Percentiles rank a stretch among this genome's conserved stretches.
Conservation (phyloP, 2,888 invertebrate species). For the Penaeus monodon region DNA sequence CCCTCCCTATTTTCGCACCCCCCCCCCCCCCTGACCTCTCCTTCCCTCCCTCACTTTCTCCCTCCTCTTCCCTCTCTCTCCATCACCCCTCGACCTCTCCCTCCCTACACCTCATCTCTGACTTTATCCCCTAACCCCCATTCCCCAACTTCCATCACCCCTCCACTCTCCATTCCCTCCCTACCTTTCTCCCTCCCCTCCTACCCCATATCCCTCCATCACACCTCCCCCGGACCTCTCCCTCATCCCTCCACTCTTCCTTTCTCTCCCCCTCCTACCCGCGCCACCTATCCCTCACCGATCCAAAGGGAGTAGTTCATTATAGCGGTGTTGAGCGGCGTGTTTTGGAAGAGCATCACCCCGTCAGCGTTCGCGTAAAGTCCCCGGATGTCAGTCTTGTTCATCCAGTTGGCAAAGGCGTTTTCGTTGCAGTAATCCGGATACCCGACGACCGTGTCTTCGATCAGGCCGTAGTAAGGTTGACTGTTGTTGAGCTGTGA, state of each 20-base stretch:
- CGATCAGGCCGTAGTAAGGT: slow-evolving; percentile 33
- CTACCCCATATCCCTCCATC: no score
- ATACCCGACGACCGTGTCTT: slow-evolving; percentile 23
- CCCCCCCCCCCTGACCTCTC: no score
- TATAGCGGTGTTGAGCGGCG: slow-evolving; percentile 39
- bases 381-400: background rate
- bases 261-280: background rate
- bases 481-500: slow-evolving; percentile 17
- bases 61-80: no score
- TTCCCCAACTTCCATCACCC: no score
- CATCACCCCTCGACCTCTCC: no score
- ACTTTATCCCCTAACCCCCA: no score
- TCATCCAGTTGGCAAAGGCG: slow-evolving; percentile 23
- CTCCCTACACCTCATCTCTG: no score
- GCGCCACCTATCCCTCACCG: background rate
- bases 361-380: slow-evolving; percentile 29
- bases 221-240: background rate
- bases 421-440: slow-evolving; percentile 43
- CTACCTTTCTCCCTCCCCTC: background rate
- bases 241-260: background rate
- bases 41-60: no score
- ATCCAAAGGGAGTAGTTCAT: slow-evolving; percentile 14
- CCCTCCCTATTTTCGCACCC: no score
- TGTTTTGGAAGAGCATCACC: slow-evolving; percentile 42
- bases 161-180: background rate